These are phyloP conservation scores for Hypothenemus hampei DNA, from an alignment of 1,140 invertebrate genomes.

Conservation along the genomic window DNA sequence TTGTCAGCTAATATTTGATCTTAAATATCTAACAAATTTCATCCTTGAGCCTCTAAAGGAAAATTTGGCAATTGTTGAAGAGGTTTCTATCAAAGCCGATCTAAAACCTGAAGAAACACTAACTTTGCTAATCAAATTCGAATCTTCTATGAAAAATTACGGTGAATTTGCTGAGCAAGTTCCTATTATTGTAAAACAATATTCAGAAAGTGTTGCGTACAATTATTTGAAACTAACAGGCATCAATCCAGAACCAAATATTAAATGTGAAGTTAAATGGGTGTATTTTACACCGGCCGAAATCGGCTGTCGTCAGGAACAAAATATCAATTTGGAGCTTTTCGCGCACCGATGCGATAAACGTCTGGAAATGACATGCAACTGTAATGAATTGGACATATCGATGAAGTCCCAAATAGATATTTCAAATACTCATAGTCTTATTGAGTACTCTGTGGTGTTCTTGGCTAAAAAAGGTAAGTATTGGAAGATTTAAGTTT, in stretches of 20 bases:
- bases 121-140: constrained; percentile 2
- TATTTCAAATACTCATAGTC: neutral
- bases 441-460: too few relatives aligned
- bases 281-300: constrained; percentile 9
- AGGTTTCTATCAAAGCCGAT: neutral
- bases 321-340: constrained; percentile 8
- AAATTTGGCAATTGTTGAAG: too few relatives aligned
- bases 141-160: constrained; percentile 8
- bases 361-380: neutral
- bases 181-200: constrained; percentile 27
- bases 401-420: neutral
- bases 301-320: neutral
- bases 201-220: constrained; percentile 20
- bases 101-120: constrained; percentile 20
- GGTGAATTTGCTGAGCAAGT: constrained; percentile 16
- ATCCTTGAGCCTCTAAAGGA: neutral
- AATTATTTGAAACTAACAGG: constrained; percentile 30
- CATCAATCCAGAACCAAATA: constrained; percentile 10
- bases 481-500: too few relatives aligned
- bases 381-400: neutral
- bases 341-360: constrained; percentile 6
- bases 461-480: too few relatives aligned
- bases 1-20: neutral
- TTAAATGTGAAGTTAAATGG: neutral
- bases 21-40: neutral